Percentiles rank a stretch among this genome's conserved stretches.
Evolutionary conservation across 35 echinoderm and acorn worm genomes (phyloP).

Genomic region (Apostichopus japonicus): DNA sequence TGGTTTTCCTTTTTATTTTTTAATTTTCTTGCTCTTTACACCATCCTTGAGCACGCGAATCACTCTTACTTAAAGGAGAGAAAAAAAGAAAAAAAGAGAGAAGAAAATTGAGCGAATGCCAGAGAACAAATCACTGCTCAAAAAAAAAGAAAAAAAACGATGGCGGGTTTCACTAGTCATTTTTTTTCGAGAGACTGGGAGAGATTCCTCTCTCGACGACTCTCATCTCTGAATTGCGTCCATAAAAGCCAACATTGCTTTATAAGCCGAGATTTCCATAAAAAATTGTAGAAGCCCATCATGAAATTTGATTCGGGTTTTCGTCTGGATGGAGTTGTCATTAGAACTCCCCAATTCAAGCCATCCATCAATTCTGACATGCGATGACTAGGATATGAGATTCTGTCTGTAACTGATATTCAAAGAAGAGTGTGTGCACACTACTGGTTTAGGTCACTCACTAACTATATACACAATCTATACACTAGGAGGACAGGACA

Average conservation of each 20-base stretch:
- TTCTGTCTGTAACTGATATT: slow-evolving; percentile 39
- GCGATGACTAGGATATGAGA: slow-evolving; percentile 48
- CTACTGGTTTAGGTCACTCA: slow-evolving; percentile 21
- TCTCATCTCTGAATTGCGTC: slow-evolving; percentile 43
- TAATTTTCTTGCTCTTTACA: background rate
- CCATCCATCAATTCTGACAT: slow-evolving; percentile 50
- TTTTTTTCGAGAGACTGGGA: slow-evolving; percentile 12
- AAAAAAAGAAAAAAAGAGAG: too few species aligned
- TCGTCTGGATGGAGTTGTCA: slow-evolving; percentile 52
- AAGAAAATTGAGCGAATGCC: slow-evolving; percentile 24
- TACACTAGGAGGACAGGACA: too few species aligned
- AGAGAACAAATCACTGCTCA: slow-evolving; percentile 36
- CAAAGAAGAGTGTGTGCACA: slow-evolving; percentile 18
- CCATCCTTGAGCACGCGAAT: slow-evolving; percentile 10
- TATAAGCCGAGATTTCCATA: slow-evolving; percentile 54
- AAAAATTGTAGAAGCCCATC: slow-evolving; percentile 52
- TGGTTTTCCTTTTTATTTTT: background rate
- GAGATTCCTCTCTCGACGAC: slow-evolving; percentile 12
- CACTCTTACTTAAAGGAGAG: slow-evolving; percentile 18
- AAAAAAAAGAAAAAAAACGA: background rate
- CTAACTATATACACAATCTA: background rate
- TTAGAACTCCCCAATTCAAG: slow-evolving; percentile 46
- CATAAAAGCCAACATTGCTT: slow-evolving; percentile 51
- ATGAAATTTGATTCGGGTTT: slow-evolving; percentile 39
- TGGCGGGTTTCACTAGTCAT: background rate